Conservation (phyloP, 2,888 invertebrate species). For the Watsonalla cultraria region DNA sequence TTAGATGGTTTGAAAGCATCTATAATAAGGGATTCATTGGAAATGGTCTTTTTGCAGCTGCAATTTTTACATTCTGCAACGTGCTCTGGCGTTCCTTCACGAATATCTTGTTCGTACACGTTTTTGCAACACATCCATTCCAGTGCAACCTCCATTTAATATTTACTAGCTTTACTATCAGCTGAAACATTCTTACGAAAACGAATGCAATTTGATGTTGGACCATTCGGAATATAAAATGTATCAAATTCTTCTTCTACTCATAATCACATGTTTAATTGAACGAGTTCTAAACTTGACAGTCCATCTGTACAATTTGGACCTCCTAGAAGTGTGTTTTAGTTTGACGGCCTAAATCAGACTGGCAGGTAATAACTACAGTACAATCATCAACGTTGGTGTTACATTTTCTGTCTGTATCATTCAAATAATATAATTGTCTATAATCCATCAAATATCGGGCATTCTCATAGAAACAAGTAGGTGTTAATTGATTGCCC, state of each 20-base stretch:
- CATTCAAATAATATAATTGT: neutral
- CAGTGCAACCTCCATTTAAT: constrained; percentile 6
- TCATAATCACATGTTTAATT: no score
- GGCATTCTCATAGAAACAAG: constrained; percentile 20
- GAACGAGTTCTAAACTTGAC: no score
- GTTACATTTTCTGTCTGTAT: no score
- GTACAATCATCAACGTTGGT: no score
- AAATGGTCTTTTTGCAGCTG: constrained; percentile 16
- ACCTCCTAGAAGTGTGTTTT: no score
- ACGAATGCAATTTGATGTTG: no score
- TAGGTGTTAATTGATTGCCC: constrained; percentile 51
- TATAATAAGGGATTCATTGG: constrained; percentile 5
- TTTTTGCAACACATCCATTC: constrained; percentile 16
- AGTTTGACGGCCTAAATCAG: no score
- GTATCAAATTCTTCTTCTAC: no score
- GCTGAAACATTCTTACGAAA: neutral
- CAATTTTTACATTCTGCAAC: constrained; percentile 17
- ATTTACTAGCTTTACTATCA: constrained; percentile 2
- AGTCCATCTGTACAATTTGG: no score
- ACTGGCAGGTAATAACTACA: no score
- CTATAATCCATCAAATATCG: constrained; percentile 1
- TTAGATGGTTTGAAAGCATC: neutral
- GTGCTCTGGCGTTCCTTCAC: constrained; percentile 20
- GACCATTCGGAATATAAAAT: no score
- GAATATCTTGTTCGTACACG: constrained; percentile 20